Percentiles rank a stretch among this genome's conserved stretches.
Evolutionary conservation across 2,113 vertebrate species (phyloP).

Genomic region (Actenoides hombroni): DNA sequence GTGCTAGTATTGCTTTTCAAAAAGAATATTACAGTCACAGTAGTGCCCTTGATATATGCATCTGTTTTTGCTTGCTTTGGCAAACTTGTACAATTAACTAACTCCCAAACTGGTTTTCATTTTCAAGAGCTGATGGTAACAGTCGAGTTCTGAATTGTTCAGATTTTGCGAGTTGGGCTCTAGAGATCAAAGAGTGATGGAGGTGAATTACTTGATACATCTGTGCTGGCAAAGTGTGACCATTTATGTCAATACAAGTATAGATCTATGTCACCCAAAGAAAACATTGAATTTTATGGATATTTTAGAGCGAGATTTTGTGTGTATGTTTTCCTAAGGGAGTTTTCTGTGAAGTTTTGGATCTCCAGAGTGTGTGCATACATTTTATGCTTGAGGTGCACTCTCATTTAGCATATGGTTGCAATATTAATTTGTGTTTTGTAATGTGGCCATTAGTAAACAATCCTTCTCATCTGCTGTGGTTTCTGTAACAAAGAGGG

Average conservation of each 20-base stretch:
- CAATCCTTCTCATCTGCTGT: constrained; percentile 4
- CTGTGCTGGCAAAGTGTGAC: constrained; percentile 67
- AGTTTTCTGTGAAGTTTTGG: background rate
- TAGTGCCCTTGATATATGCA: constrained; percentile 11
- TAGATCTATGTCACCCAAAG: constrained; percentile 68
- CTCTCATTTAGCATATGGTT: constrained; percentile 39
- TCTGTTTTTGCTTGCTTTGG: constrained; percentile 44
- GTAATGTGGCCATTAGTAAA: constrained; percentile 34
- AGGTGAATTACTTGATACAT: constrained; percentile 67
- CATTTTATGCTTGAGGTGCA: constrained; percentile 50
- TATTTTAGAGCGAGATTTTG: constrained; percentile 53
- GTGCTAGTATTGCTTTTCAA: background rate
- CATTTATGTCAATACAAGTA: constrained; percentile 64
- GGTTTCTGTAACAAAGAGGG: constrained; percentile 33
- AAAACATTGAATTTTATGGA: constrained; percentile 70
- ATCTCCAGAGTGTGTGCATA: constrained; percentile 4
- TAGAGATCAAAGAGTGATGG: constrained; percentile 57
- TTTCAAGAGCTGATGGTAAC: constrained; percentile 54
- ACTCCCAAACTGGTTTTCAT: constrained; percentile 44
- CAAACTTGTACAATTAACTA: constrained; percentile 3
- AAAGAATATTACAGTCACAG: constrained; percentile 14
- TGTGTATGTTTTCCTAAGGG: constrained; percentile 33
- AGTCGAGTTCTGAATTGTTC: constrained; percentile 32
- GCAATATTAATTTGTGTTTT: constrained; percentile 60
- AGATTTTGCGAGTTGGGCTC: constrained; percentile 59